Evolutionary conservation across 1,140 invertebrate species (phyloP).

Genomic region (Drosophila subpulchrella): DNA sequence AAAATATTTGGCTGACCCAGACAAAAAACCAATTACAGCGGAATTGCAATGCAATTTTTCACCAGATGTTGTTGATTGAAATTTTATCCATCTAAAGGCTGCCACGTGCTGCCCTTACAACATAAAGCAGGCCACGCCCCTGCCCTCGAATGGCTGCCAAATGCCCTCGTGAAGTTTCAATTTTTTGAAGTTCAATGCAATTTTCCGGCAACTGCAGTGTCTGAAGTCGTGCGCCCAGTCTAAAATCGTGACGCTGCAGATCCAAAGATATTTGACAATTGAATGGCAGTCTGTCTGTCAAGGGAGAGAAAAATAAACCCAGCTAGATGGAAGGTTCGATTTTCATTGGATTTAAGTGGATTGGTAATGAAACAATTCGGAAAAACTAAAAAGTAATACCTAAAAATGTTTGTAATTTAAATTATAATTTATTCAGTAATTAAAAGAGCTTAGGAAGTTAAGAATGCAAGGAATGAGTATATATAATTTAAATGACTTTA

Average conservation of each 20-base stretch:
- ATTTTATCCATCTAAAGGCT: conserved; percentile 45
- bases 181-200: conserved; percentile 49
- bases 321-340: conserved; percentile 3
- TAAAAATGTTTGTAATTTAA: too few species aligned
- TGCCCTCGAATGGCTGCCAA: conserved; percentile 23
- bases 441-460: too few species aligned
- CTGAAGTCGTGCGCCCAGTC: conserved; percentile 22
- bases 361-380: background rate
- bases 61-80: conserved; percentile 28
- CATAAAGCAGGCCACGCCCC: conserved; percentile 22
- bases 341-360: background rate
- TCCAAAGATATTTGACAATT: conserved; percentile 72
- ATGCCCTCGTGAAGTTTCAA: conserved; percentile 36
- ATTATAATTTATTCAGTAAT: background rate
- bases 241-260: conserved; percentile 68
- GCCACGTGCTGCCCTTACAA: conserved; percentile 65
- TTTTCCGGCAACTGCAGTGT: conserved; percentile 25
- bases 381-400: too few species aligned
- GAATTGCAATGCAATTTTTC: conserved; percentile 30
- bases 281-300: conserved; percentile 71
- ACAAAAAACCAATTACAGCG: conserved; percentile 25
- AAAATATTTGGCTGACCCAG: background rate
- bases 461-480: too few species aligned
- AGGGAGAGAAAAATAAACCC: conserved; percentile 1
- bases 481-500: background rate